Percentiles rank a stretch among this genome's conserved stretches.
phyloP scores from a whole-genome alignment of 2,797 vertebrate genomes.

The Mastacembelus armatus region DNA sequence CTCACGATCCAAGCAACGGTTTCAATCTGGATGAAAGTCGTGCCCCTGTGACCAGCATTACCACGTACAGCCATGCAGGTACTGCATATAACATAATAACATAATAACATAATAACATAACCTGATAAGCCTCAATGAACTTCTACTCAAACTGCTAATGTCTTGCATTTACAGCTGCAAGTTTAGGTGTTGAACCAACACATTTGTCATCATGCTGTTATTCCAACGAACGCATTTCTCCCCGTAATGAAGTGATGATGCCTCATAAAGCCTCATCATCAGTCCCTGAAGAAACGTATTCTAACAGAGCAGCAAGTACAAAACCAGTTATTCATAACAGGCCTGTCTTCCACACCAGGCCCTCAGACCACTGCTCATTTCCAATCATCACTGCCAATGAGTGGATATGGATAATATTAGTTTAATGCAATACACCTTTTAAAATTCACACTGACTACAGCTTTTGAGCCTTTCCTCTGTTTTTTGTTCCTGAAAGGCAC shows the following conservation, averaged over 20 bases:
- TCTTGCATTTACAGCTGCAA: too few species aligned
- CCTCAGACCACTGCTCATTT: constrained; percentile 22
- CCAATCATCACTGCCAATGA: constrained; percentile 24
- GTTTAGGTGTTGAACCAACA: constrained; percentile 4
- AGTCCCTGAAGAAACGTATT: constrained; percentile 7
- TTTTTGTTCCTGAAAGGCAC: constrained; percentile 32
- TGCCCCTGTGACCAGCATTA: neutral
- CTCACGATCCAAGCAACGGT: neutral
- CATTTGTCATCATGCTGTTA: constrained; percentile 10
- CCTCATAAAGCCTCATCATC: constrained; percentile 22
- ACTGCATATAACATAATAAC: neutral
- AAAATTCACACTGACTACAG: neutral
- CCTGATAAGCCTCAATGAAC: too few species aligned
- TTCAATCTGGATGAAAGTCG: neutral
- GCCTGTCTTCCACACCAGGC: constrained; percentile 17
- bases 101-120: too few species aligned
- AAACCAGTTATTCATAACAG: neutral
- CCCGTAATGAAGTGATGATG: constrained; percentile 5
- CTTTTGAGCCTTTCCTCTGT: constrained; percentile 19
- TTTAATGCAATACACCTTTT: neutral
- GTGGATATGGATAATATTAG: constrained; percentile 7
- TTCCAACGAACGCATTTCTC: neutral
- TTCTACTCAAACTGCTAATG: too few species aligned
- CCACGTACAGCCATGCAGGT: too few species aligned
- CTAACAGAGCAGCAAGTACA: constrained; percentile 1